Evolutionary conservation across 1,140 invertebrate species (phyloP).

Genomic region (Anadara kagoshimensis): DNA sequence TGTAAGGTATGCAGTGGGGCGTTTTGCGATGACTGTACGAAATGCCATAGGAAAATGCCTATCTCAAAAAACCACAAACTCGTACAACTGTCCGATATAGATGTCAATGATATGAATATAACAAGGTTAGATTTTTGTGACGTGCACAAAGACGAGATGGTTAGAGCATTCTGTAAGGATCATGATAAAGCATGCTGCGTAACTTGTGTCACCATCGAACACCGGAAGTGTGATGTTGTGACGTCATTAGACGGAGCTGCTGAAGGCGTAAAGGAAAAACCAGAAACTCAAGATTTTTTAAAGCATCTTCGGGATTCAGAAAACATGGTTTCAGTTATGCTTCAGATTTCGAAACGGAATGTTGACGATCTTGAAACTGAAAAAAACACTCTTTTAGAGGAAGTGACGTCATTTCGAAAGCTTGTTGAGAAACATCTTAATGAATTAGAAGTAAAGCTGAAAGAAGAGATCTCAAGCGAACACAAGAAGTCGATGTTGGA

Average conservation of each 20-base stretch:
- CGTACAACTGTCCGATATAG: slow-evolving; percentile 15
- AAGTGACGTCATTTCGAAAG: too few relatives aligned
- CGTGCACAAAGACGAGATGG: slow-evolving; percentile 24
- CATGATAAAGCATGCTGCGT: slow-evolving; percentile 36
- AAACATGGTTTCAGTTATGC: too few relatives aligned
- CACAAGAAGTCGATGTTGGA: too few relatives aligned
- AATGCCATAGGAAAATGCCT: slow-evolving; percentile 25
- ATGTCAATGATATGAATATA: slow-evolving; percentile 17
- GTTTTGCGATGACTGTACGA: slow-evolving; percentile 24
- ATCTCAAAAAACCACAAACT: slow-evolving; percentile 31
- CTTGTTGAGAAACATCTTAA: too few relatives aligned
- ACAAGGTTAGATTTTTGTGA: slow-evolving; percentile 11
- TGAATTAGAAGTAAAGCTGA: too few relatives aligned
- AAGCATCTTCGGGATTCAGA: too few relatives aligned
- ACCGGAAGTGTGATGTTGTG: slow-evolving; percentile 30
- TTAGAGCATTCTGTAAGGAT: slow-evolving; percentile 27
- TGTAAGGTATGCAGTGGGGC: slow-evolving; percentile 33
- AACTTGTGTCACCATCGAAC: slow-evolving; percentile 29
- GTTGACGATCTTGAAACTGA: too few relatives aligned
- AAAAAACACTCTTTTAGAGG: too few relatives aligned
- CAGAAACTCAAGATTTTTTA: too few relatives aligned
- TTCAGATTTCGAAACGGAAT: too few relatives aligned
- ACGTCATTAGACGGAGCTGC: slow-evolving; percentile 22
- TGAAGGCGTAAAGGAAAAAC: background rate
- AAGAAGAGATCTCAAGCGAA: too few relatives aligned